Conservation (phyloP, 1,140 invertebrate genomes). For the Rhagoletis pomonella region DNA sequence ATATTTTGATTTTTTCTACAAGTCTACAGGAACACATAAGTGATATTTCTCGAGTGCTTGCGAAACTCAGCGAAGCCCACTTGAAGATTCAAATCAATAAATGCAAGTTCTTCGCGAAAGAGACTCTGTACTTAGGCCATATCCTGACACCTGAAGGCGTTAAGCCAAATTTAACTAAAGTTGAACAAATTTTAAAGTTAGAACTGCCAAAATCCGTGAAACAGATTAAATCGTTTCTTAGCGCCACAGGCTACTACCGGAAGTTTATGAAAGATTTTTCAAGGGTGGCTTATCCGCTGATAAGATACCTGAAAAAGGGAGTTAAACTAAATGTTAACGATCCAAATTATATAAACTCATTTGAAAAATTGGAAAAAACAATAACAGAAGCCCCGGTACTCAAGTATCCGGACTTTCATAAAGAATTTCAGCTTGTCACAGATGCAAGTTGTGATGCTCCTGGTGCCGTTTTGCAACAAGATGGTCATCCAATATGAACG, state of each 20-base stretch:
- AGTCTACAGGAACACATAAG: conserved; percentile 38
- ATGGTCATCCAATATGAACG: conserved; percentile 63
- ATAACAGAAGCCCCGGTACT: neutral
- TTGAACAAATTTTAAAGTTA: conserved; percentile 58
- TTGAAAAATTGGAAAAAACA: neutral
- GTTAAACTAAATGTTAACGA: conserved; percentile 45
- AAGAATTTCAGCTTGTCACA: neutral
- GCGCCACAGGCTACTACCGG: conserved; percentile 55
- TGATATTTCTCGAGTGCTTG: conserved; percentile 52
- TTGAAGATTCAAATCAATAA: conserved; percentile 56
- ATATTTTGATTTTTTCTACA: conserved; percentile 53
- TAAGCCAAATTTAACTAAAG: conserved; percentile 61
- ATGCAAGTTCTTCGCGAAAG: conserved; percentile 62
- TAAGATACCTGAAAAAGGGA: too few relatives aligned
- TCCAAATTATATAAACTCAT: conserved; percentile 29
- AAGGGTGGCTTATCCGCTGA: conserved; percentile 36
- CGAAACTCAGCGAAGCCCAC: conserved; percentile 51
- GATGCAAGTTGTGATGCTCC: conserved; percentile 58
- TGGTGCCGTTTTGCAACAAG: conserved; percentile 66
- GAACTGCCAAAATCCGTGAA: conserved; percentile 60
- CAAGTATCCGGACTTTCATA: neutral
- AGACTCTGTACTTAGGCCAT: conserved; percentile 50
- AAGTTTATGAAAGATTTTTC: conserved; percentile 58
- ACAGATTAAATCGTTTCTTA: conserved; percentile 61
- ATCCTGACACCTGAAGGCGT: conserved; percentile 63